Percentiles rank a stretch among this genome's conserved stretches.
Conservation (phyloP, 92 coral and sea anemone species). For the Montipora capitata region DNA sequence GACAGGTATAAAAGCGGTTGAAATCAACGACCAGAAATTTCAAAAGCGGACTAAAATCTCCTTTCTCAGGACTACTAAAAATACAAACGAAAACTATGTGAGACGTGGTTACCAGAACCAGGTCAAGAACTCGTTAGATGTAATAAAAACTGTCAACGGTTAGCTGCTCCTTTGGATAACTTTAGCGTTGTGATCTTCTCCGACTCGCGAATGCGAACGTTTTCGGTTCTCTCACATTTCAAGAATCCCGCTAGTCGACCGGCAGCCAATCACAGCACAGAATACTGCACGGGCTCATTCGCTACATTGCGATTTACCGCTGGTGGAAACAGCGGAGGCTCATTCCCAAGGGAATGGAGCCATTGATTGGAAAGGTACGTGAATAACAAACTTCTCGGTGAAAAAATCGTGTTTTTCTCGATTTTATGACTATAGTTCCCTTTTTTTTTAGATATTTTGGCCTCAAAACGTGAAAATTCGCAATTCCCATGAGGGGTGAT, state of each 20-base stretch:
- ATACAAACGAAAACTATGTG: neutral
- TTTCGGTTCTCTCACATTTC: slow-evolving; percentile 84
- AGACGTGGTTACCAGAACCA: slow-evolving; percentile 32
- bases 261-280: slow-evolving; percentile 90
- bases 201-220: slow-evolving; percentile 88
- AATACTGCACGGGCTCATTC: slow-evolving; percentile 54
- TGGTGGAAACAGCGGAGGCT: slow-evolving; percentile 16
- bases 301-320: slow-evolving; percentile 58
- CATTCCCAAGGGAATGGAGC: neutral
- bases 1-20: slow-evolving; percentile 29
- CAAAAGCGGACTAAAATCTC: slow-evolving; percentile 11
- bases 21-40: slow-evolving; percentile 31
- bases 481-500: too few species aligned
- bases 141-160: neutral
- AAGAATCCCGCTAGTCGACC: slow-evolving; percentile 91
- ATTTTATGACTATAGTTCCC: neutral
- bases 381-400: neutral
- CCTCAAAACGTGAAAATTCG: too few species aligned
- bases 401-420: neutral
- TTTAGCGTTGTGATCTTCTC: slow-evolving; percentile 38
- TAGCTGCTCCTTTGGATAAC: neutral
- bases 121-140: neutral
- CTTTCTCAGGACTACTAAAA: neutral
- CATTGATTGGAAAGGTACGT: neutral
- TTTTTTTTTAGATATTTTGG: too few species aligned